Conservation (phyloP, 2,888 invertebrate species). For the Ariolimax columbianus region DNA sequence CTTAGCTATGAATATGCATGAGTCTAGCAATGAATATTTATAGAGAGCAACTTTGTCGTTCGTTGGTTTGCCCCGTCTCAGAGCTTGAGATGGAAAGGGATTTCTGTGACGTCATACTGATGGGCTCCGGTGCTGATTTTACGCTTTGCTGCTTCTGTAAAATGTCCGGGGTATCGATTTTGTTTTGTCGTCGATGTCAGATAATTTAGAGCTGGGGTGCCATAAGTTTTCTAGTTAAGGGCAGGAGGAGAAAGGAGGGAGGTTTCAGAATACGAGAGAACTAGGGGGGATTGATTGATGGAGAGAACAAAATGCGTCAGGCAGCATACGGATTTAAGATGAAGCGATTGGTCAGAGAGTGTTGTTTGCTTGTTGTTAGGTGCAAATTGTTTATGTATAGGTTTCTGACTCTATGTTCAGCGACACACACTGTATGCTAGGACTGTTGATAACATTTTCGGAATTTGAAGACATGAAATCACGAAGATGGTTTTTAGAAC, state of each 20-base stretch:
- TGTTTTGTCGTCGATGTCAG: constrained; percentile 11
- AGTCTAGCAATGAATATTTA: constrained; percentile 24
- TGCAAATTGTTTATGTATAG: no score
- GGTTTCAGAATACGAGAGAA: not conserved
- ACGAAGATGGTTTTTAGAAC: no score
- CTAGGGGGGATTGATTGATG: not conserved
- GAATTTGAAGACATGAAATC: no score
- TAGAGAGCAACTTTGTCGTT: not conserved
- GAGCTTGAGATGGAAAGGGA: not conserved
- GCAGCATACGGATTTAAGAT: no score
- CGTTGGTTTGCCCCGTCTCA: not conserved
- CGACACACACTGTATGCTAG: no score
- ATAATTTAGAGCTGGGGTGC: not conserved
- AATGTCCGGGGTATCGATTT: constrained; percentile 10
- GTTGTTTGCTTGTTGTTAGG: no score
- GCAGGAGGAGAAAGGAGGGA: not conserved
- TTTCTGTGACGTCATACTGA: constrained; percentile 22
- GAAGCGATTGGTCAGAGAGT: no score
- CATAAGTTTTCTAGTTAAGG: not conserved
- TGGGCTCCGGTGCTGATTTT: constrained; percentile 26
- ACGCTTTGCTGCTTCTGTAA: constrained; percentile 14
- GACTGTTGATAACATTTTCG: no score
- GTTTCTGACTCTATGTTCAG: no score
- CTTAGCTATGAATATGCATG: constrained; percentile 30
- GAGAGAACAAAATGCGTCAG: not conserved